Conservation (phyloP, 2,113 vertebrate genomes). For the Ailurus styani region DNA sequence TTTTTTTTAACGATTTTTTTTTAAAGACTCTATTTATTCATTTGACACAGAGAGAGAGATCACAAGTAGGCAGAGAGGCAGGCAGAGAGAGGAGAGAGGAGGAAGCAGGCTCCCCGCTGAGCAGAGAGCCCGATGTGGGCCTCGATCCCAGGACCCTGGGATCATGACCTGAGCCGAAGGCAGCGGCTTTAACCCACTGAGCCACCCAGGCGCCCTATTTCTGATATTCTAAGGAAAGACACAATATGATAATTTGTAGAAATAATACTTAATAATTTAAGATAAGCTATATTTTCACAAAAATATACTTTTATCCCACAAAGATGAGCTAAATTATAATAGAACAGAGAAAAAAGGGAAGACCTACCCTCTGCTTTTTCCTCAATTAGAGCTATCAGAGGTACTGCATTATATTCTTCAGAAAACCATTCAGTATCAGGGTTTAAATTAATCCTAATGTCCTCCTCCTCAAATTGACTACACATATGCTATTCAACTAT, state of each 20-base stretch:
- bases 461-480: background rate
- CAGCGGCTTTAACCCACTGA: too few species aligned
- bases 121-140: too few species aligned
- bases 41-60: too few species aligned
- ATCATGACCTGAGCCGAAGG: too few species aligned
- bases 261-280: background rate
- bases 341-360: background rate
- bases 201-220: too few species aligned
- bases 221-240: background rate
- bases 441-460: background rate
- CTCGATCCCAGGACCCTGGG: too few species aligned
- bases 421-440: background rate
- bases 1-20: too few species aligned
- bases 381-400: background rate
- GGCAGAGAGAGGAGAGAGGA: too few species aligned
- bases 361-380: background rate
- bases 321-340: background rate
- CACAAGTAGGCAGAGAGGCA: too few species aligned
- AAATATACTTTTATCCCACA: background rate
- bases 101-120: too few species aligned
- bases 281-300: conserved; percentile 1
- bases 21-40: too few species aligned
- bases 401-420: background rate
- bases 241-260: background rate
- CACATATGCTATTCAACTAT: background rate